Conservation (phyloP, 35 echinoderm and acorn worm species). For the Eucidaris tribuloides region DNA sequence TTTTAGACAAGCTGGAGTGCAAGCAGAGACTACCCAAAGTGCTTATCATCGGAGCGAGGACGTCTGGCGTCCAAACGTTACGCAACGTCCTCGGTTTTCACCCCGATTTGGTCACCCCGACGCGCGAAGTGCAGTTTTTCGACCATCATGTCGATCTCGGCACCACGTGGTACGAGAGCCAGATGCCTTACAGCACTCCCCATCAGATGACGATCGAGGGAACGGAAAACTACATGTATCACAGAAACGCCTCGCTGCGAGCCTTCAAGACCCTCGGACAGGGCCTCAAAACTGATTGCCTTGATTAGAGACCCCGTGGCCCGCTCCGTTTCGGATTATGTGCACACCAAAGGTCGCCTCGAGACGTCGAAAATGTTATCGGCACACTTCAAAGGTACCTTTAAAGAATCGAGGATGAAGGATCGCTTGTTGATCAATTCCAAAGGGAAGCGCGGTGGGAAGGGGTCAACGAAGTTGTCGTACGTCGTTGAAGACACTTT, state of each 20-base stretch:
- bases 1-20: background rate
- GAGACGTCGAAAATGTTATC: background rate
- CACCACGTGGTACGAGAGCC: slow-evolving; percentile 16
- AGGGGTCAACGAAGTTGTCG: slow-evolving; percentile 8
- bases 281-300: slow-evolving; percentile 62
- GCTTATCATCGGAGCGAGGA: slow-evolving; percentile 20
- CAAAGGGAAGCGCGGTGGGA: slow-evolving; percentile 1
- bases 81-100: background rate
- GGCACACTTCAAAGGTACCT: background rate
- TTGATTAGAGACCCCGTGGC: slow-evolving; percentile 75
- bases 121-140: slow-evolving; percentile 20
- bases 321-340: slow-evolving; percentile 76
- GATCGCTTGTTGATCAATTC: slow-evolving; percentile 1
- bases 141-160: background rate
- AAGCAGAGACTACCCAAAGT: slow-evolving; percentile 25
- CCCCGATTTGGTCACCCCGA: slow-evolving; percentile 1
- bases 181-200: slow-evolving; percentile 23
- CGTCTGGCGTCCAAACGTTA: background rate
- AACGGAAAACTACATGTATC: slow-evolving; percentile 30
- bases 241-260: slow-evolving; percentile 5
- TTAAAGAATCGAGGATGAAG: background rate
- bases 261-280: slow-evolving; percentile 21
- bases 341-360: slow-evolving; percentile 19
- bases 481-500: slow-evolving; percentile 6
- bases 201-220: slow-evolving; percentile 39